phyloP scores from a whole-genome alignment of 1,140 invertebrate species.

The Phymorhynchus buccinoides region DNA sequence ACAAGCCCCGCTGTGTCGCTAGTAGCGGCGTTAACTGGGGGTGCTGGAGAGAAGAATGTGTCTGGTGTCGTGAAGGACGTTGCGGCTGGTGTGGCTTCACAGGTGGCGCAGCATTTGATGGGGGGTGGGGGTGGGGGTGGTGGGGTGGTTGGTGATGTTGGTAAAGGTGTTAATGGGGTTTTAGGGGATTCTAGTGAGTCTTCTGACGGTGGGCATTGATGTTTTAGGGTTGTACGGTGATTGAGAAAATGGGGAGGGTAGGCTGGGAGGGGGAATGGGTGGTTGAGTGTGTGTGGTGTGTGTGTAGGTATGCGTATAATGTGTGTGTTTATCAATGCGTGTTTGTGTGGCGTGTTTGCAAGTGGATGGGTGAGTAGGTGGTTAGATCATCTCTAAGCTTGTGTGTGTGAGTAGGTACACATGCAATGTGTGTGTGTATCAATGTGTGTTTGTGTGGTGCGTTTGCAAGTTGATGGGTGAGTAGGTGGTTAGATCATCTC shows the following conservation, averaged over 20 bases:
- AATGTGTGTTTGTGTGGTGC: too few species aligned
- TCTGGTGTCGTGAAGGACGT: neutral
- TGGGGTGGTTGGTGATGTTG: too few species aligned
- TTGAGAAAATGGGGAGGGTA: too few species aligned
- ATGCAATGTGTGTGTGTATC: too few species aligned
- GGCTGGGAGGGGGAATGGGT: neutral
- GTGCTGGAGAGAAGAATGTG: neutral
- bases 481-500: too few species aligned
- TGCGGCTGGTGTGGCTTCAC: neutral
- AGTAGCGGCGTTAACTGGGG: neutral
- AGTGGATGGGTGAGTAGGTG: neutral
- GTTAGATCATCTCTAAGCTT: too few species aligned
- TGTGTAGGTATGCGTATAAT: neutral
- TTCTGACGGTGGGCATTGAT: neutral
- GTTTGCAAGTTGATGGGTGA: too few species aligned
- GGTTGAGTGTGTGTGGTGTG: neutral
- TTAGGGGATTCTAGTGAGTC: too few species aligned
- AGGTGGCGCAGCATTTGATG: neutral
- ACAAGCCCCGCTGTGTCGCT: neutral
- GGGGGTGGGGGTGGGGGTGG: neutral
- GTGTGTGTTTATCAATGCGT: neutral
- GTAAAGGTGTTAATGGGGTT: neutral
- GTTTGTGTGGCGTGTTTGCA: too few species aligned
- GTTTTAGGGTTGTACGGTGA: too few species aligned
- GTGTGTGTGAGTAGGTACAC: too few species aligned